Evolutionary conservation across 2,797 vertebrate genomes (phyloP).

Genomic region (Okamejei kenojei): DNA sequence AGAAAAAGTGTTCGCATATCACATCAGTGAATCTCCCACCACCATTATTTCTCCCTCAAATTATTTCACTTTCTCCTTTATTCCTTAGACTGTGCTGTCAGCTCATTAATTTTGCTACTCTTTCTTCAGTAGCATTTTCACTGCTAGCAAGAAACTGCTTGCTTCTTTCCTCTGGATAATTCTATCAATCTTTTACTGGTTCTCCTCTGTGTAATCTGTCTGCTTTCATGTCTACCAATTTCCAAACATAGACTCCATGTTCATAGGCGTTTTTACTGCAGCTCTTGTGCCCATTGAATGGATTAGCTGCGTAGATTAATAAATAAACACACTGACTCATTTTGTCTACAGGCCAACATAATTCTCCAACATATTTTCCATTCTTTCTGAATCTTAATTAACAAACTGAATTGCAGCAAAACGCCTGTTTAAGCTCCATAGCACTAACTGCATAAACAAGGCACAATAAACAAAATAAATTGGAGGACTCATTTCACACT

Average conservation of each 20-base stretch:
- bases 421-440: neutral
- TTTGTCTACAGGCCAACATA: neutral
- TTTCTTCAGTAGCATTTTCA: neutral
- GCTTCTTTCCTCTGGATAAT: neutral
- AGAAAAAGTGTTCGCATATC: neutral
- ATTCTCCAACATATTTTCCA: neutral
- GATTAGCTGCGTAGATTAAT: neutral
- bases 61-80: neutral
- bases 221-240: neutral
- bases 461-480: neutral
- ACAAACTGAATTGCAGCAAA: neutral
- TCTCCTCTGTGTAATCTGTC: neutral
- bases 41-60: neutral
- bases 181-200: constrained; percentile 13
- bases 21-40: neutral
- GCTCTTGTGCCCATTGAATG: neutral
- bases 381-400: constrained; percentile 17
- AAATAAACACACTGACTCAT: neutral
- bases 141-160: neutral
- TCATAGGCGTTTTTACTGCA: neutral
- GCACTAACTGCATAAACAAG: neutral
- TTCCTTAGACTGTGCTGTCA: neutral
- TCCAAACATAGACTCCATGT: neutral
- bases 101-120: neutral
- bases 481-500: neutral